phyloP scores from a whole-genome alignment of 2,797 vertebrate species.

The Prionace glauca region DNA sequence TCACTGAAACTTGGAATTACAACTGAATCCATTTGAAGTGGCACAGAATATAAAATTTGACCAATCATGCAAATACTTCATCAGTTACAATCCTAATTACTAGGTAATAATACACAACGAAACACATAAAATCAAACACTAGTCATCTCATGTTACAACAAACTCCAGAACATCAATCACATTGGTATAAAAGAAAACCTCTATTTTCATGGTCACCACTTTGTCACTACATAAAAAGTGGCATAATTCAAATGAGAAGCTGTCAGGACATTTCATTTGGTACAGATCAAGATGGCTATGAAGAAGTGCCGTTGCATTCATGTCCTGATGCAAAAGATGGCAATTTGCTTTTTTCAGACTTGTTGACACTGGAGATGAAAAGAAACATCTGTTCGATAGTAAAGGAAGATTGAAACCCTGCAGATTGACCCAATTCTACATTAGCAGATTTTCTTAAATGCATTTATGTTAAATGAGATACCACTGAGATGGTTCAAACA shows the following conservation, averaged over 20 bases:
- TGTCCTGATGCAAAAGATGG: background rate
- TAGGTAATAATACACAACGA: background rate
- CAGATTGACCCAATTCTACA: too few relatives aligned
- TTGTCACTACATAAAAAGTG: background rate
- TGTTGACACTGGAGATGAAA: background rate
- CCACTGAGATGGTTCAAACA: background rate
- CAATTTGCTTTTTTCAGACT: background rate
- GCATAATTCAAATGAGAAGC: background rate
- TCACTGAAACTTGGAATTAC: background rate
- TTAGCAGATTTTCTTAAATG: background rate
- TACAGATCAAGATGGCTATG: background rate
- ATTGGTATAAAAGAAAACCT: background rate
- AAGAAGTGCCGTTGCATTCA: background rate
- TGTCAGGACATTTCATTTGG: background rate
- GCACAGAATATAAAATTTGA: background rate
- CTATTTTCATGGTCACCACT: background rate
- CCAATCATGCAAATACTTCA: background rate
- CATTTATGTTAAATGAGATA: background rate
- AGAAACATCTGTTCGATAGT: background rate
- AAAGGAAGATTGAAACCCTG: too few relatives aligned
- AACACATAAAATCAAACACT: background rate
- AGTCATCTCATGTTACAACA: background rate
- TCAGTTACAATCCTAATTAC: background rate
- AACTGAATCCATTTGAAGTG: background rate
- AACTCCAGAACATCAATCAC: background rate